Percentiles rank a stretch among this genome's conserved stretches.
Evolutionary conservation across 2,797 vertebrate genomes (phyloP).

Genomic region (Ispidina picta): DNA sequence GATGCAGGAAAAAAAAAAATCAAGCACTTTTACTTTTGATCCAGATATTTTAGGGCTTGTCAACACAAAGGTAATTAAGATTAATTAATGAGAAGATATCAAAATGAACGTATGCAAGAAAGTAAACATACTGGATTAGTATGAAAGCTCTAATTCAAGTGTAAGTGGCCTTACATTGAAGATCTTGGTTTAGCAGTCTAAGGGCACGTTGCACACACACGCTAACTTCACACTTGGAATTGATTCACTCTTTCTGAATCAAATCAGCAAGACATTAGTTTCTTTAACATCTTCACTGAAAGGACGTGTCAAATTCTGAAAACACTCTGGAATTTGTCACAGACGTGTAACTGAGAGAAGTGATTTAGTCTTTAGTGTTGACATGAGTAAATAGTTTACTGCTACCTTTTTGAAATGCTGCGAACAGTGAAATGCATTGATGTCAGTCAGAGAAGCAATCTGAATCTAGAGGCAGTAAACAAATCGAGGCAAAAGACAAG

Average conservation of each 20-base stretch:
- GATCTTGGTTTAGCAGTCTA: neutral
- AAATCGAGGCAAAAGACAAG: neutral
- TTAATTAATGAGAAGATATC: neutral
- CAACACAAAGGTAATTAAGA: neutral
- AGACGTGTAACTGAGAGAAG: slow-evolving; percentile 29
- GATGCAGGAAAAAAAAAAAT: neutral
- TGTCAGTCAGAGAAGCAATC: neutral
- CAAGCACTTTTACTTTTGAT: neutral
- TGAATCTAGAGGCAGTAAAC: slow-evolving; percentile 11
- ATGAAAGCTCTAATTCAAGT: neutral
- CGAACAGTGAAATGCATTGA: slow-evolving; percentile 13
- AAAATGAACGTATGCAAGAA: neutral
- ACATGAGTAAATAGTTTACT: slow-evolving; percentile 38
- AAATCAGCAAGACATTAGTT: slow-evolving; percentile 44
- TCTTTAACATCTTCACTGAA: slow-evolving; percentile 23
- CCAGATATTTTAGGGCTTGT: neutral
- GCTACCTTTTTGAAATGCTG: slow-evolving; percentile 18
- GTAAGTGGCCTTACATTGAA: neutral
- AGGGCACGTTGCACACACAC: neutral
- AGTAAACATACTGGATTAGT: neutral
- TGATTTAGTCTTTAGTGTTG: slow-evolving; percentile 41
- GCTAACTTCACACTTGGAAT: slow-evolving; percentile 12
- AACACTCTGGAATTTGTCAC: slow-evolving; percentile 40
- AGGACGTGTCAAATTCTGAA: slow-evolving; percentile 24
- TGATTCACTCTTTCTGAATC: slow-evolving; percentile 36